Percentiles rank a stretch among this genome's conserved stretches.
Conservation (phyloP, 2,113 vertebrate species). For the Protomyctophum bolini region DNA sequence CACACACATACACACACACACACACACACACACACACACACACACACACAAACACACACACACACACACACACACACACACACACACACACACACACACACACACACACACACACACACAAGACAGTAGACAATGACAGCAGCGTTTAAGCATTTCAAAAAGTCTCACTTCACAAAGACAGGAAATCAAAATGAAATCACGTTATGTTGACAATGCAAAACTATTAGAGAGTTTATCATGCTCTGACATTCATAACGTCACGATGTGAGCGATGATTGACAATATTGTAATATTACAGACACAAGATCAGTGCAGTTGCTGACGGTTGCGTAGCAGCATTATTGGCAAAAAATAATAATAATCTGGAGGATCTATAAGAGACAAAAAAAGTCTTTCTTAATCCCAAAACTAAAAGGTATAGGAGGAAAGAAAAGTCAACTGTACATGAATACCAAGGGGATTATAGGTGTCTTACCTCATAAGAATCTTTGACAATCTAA, state of each 20-base stretch:
- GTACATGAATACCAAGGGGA: slow-evolving; percentile 72
- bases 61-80: slow-evolving; percentile 7
- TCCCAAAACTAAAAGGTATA: too few relatives aligned
- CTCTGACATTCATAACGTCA: too few relatives aligned
- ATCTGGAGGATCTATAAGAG: not conserved
- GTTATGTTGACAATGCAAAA: too few relatives aligned
- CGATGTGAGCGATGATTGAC: not conserved
- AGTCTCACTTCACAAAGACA: too few relatives aligned
- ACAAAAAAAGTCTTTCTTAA: not conserved
- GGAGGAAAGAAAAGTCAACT: slow-evolving; percentile 37
- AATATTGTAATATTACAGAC: not conserved
- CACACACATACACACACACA: not conserved
- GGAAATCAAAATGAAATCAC: too few relatives aligned
- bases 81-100: not conserved
- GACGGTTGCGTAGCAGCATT: not conserved
- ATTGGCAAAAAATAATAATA: too few relatives aligned
- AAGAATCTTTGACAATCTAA: slow-evolving; percentile 99
- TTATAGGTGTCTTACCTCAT: slow-evolving; percentile 91
- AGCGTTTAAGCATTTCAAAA: too few relatives aligned
- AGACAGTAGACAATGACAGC: too few relatives aligned
- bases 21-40: slow-evolving; percentile 6
- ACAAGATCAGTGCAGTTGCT: not conserved
- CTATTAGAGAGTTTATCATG: too few relatives aligned
- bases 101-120: too few relatives aligned
- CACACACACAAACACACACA: slow-evolving; percentile 6